phyloP scores from a whole-genome alignment of 1,140 invertebrate species.

The Aphelenchoides fujianensis region DNA sequence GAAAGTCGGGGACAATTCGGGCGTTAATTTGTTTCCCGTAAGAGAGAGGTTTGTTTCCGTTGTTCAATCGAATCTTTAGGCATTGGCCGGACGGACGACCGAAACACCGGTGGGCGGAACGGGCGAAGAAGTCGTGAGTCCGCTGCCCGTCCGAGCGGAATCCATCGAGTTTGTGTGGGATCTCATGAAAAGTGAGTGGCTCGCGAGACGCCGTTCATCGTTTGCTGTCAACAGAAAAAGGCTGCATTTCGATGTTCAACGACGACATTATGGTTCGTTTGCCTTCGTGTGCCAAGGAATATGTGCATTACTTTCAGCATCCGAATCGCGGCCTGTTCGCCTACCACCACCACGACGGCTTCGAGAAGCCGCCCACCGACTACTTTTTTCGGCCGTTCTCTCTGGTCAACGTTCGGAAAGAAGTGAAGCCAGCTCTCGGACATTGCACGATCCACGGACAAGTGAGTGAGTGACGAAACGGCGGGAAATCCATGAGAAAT shows the following conservation, averaged over 20 bases:
- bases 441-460: slow-evolving; percentile 34
- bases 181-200: slow-evolving; percentile 26
- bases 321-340: slow-evolving; percentile 49
- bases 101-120: slow-evolving; percentile 28
- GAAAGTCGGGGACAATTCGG: slow-evolving; percentile 54
- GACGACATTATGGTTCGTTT: slow-evolving; percentile 45
- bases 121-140: slow-evolving; percentile 21
- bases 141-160: slow-evolving; percentile 23
- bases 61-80: no score
- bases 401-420: slow-evolving; percentile 27
- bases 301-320: no score
- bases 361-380: slow-evolving; percentile 44
- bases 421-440: slow-evolving; percentile 12
- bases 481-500: neutral
- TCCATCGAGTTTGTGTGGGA: slow-evolving; percentile 33
- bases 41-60: no score
- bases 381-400: slow-evolving; percentile 48
- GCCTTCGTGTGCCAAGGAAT: no score
- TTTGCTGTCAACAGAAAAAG: slow-evolving; percentile 29
- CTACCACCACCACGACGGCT: slow-evolving; percentile 42
- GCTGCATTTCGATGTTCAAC: slow-evolving; percentile 48
- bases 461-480: slow-evolving; percentile 20
- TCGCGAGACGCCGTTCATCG: neutral
- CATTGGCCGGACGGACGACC: slow-evolving; percentile 23
- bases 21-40: slow-evolving; percentile 52